phyloP scores from a whole-genome alignment of 2,113 vertebrate species.

The Caloenas nicobarica region DNA sequence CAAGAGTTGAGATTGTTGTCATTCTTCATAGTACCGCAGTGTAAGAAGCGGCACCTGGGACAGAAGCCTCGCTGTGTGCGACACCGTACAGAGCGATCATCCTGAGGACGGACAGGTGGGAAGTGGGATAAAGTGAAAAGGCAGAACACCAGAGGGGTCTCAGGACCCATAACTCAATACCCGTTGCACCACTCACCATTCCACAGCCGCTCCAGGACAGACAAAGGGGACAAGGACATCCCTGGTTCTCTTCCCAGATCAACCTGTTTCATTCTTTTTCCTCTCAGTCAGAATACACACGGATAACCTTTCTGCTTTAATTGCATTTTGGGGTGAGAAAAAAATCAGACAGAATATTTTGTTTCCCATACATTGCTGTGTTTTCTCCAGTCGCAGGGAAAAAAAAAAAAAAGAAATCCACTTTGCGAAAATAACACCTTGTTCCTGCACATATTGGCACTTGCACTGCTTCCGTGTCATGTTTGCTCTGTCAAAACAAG shows the following conservation, averaged over 20 bases:
- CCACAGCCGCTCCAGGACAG: background rate
- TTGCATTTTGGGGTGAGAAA: background rate
- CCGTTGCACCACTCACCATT: background rate
- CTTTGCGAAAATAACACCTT: conserved; percentile 36
- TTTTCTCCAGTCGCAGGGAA: background rate
- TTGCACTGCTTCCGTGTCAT: conserved; percentile 19
- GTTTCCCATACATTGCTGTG: background rate
- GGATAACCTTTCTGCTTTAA: background rate
- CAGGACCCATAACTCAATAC: background rate
- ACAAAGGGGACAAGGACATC: background rate
- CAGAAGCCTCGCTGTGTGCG: background rate
- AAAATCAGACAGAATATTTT: background rate
- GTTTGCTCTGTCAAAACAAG: conserved; percentile 63
- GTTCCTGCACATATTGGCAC: conserved; percentile 15
- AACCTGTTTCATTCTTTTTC: background rate
- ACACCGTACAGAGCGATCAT: accelerated
- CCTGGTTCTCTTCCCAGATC: background rate
- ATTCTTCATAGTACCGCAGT: background rate
- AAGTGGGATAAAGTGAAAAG: background rate
- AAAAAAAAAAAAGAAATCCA: background rate
- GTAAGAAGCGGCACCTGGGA: background rate
- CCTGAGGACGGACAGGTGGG: background rate
- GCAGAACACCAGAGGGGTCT: background rate
- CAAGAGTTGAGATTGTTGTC: conserved; percentile 16
- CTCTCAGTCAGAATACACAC: background rate